Evolutionary conservation across 1,140 invertebrate genomes (phyloP).

Genomic region (Conus ventricosus): DNA sequence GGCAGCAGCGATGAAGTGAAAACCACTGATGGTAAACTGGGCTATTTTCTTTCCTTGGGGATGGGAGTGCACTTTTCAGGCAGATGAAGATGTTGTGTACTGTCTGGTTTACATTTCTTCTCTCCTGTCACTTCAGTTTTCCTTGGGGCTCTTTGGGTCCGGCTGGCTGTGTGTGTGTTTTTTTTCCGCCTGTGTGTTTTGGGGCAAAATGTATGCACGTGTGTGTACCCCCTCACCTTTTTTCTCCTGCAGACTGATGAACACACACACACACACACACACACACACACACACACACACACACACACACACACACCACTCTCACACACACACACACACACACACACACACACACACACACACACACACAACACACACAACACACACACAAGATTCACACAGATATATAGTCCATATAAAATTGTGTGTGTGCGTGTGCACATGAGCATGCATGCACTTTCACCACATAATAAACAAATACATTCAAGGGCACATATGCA

Average conservation of each 20-base stretch:
- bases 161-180: background rate
- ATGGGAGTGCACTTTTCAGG: background rate
- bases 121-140: background rate
- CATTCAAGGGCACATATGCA: too few relatives aligned
- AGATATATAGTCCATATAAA: too few relatives aligned
- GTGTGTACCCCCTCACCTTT: too few relatives aligned
- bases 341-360: too few relatives aligned
- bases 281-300: too few relatives aligned
- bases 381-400: too few relatives aligned
- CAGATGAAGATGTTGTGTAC: background rate
- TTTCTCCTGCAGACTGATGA: too few relatives aligned
- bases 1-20: background rate
- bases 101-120: background rate
- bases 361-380: too few relatives aligned
- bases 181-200: background rate
- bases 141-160: background rate
- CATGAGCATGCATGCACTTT: background rate
- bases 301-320: too few relatives aligned
- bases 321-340: too few relatives aligned
- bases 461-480: too few relatives aligned
- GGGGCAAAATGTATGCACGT: background rate
- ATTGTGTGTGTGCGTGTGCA: background rate
- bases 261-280: too few relatives aligned
- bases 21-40: slow-evolving; percentile 6
- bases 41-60: background rate